phyloP scores from a whole-genome alignment of 1,140 invertebrate species.

The Aplysia californica region DNA sequence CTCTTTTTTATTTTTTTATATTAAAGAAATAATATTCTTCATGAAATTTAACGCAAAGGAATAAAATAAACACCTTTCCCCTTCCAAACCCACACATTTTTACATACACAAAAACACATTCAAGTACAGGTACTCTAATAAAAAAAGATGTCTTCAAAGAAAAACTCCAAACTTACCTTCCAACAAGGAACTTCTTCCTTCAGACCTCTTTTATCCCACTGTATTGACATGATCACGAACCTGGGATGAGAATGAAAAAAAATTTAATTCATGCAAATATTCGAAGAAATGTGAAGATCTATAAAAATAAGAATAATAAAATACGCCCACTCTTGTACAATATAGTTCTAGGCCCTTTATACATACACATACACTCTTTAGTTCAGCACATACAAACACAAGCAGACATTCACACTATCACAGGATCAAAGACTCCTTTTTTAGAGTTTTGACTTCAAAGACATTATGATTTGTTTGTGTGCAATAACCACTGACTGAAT shows the following conservation, averaged over 20 bases:
- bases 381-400: background rate
- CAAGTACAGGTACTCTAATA: too few relatives aligned
- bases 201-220: constrained; percentile 19
- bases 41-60: too few relatives aligned
- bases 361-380: background rate
- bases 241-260: constrained; percentile 6
- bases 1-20: too few relatives aligned
- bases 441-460: too few relatives aligned
- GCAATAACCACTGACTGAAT: too few relatives aligned
- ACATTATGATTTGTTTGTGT: too few relatives aligned
- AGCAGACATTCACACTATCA: background rate
- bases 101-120: too few relatives aligned
- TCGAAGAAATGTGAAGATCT: background rate
- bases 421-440: too few relatives aligned
- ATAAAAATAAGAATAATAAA: background rate
- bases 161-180: constrained; percentile 49
- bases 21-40: too few relatives aligned
- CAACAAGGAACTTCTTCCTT: constrained; percentile 40
- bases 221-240: constrained; percentile 21
- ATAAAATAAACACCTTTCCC: too few relatives aligned
- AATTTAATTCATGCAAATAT: background rate
- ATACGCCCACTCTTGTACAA: background rate
- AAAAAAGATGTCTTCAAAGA: too few relatives aligned
- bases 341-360: background rate
- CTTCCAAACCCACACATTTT: too few relatives aligned